Conservation (phyloP, 2,797 vertebrate genomes). For the Lithobates sylvaticus region DNA sequence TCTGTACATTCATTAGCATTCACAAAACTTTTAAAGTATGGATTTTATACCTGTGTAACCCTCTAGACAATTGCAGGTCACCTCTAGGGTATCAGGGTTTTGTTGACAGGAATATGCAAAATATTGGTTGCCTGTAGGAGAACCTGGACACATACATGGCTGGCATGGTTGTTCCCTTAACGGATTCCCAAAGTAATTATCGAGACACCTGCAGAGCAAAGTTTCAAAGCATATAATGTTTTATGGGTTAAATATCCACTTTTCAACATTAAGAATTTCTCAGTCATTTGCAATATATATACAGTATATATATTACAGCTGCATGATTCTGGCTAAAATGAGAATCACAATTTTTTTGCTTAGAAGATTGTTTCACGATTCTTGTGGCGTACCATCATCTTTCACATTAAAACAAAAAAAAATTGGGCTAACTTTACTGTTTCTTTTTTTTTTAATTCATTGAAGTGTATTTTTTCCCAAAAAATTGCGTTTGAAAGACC, state of each 20-base stretch:
- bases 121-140: constrained; percentile 77
- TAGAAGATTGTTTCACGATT: no score
- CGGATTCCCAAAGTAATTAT: constrained; percentile 85
- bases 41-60: constrained; percentile 81
- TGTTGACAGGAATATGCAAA: constrained; percentile 84
- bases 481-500: no score
- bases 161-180: constrained; percentile 74
- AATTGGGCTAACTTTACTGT: no score
- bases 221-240: neutral
- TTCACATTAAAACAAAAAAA: no score
- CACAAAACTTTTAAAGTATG: neutral
- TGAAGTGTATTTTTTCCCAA: no score
- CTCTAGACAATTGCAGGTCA: constrained; percentile 78
- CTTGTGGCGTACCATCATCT: no score
- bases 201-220: constrained; percentile 76
- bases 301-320: no score
- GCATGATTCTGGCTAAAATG: no score
- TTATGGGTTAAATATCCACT: neutral
- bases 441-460: no score
- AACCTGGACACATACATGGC: constrained; percentile 84
- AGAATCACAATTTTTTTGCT: no score
- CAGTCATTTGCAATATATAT: no score
- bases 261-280: no score
- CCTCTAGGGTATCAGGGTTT: constrained; percentile 72
- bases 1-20: neutral